A percentile compares a stretch with the other conserved stretches of the same genome.
phyloP scores from a whole-genome alignment of 2,797 vertebrate genomes.

The Tiaroga cobitis region DNA sequence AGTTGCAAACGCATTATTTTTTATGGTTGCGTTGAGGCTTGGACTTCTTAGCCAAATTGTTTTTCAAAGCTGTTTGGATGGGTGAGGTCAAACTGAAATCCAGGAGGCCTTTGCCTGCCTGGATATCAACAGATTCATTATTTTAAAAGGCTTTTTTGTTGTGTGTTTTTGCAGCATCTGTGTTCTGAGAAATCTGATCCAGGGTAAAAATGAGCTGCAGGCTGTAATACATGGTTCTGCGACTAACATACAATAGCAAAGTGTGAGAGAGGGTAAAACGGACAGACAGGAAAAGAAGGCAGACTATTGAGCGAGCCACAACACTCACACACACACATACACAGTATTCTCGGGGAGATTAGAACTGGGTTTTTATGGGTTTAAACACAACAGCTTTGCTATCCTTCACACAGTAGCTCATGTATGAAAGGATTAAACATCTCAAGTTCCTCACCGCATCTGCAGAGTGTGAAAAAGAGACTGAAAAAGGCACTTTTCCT shows the following conservation, averaged over 20 bases:
- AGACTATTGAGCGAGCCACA: constrained; percentile 32
- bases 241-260: constrained; percentile 48
- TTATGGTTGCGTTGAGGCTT: constrained; percentile 39
- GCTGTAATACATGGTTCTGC: constrained; percentile 47
- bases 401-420: constrained; percentile 48
- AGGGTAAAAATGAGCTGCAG: constrained; percentile 52
- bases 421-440: constrained; percentile 54
- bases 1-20: constrained; percentile 36
- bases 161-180: constrained; percentile 47
- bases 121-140: constrained; percentile 36
- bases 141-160: constrained; percentile 52
- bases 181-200: constrained; percentile 54
- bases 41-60: constrained; percentile 41
- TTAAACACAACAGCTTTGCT: constrained; percentile 52
- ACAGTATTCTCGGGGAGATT: constrained; percentile 15
- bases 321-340: constrained; percentile 25
- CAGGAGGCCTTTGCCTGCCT: constrained; percentile 33
- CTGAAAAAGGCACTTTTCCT: constrained; percentile 16
- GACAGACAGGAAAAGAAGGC: constrained; percentile 30
- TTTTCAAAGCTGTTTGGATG: constrained; percentile 49
- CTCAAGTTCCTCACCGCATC: constrained; percentile 54
- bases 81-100: constrained; percentile 51
- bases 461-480: constrained; percentile 38
- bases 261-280: constrained; percentile 47
- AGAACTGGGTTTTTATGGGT: constrained; percentile 9